Conservation (phyloP, 2,888 invertebrate species). For the Drosophila fungiperda region DNA sequence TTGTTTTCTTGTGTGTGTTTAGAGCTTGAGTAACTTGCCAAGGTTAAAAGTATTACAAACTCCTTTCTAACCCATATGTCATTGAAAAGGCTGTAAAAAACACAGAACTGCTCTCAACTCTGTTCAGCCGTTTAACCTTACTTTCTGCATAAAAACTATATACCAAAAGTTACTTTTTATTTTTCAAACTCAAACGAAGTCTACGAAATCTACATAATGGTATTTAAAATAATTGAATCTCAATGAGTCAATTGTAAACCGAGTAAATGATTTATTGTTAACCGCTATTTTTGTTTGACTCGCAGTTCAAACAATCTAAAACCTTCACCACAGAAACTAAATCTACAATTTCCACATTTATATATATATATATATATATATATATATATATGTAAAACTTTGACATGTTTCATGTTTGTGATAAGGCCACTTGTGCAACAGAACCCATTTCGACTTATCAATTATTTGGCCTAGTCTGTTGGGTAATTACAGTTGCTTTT, state of each 20-base stretch:
- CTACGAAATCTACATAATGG: background rate
- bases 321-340: background rate
- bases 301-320: slow-evolving; percentile 16
- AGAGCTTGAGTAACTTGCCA: slow-evolving; percentile 11
- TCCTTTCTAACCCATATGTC: slow-evolving; percentile 35
- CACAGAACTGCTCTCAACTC: background rate
- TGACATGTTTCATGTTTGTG: slow-evolving; percentile 16
- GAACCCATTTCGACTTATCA: slow-evolving; percentile 37
- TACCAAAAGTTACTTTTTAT: background rate
- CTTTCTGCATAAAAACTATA: background rate
- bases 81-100: slow-evolving; percentile 1
- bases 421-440: slow-evolving; percentile 39
- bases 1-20: background rate
- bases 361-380: background rate
- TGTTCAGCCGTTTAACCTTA: background rate
- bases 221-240: background rate
- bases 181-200: background rate
- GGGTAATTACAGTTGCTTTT: slow-evolving; percentile 50
- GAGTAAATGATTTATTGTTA: slow-evolving; percentile 12
- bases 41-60: slow-evolving; percentile 17
- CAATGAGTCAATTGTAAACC: background rate
- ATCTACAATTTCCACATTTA: background rate
- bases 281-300: slow-evolving; percentile 21
- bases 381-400: background rate
- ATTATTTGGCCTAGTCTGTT: slow-evolving; percentile 30